Evolutionary conservation across 2,888 invertebrate species (phyloP).

Genomic region (Morpho deidamia): DNA sequence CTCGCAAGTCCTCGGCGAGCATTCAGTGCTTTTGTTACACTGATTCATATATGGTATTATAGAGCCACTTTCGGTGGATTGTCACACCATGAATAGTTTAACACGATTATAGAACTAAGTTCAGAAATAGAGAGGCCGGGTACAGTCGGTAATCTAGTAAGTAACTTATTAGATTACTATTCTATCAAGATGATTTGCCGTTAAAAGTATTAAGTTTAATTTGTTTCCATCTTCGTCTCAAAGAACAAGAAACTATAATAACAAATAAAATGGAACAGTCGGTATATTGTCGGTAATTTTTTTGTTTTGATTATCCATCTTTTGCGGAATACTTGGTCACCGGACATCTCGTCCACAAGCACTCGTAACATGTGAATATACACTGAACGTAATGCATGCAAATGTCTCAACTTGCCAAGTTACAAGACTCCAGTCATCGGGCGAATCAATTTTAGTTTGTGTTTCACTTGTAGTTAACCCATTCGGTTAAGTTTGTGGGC

Average conservation of each 20-base stretch:
- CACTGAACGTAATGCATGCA: constrained; percentile 12
- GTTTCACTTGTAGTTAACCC: not conserved
- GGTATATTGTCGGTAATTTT: not conserved
- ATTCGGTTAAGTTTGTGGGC: not conserved
- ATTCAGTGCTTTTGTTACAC: too few relatives aligned
- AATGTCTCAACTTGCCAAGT: constrained; percentile 9
- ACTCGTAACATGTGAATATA: not conserved
- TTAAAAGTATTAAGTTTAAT: not conserved
- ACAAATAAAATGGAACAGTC: not conserved
- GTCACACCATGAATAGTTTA: too few relatives aligned
- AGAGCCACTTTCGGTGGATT: too few relatives aligned
- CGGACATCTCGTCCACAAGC: not conserved
- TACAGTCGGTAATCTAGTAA: too few relatives aligned
- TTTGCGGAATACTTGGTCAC: not conserved
- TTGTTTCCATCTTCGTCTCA: not conserved
- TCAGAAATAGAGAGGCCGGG: too few relatives aligned
- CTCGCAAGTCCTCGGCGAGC: too few relatives aligned
- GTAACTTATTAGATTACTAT: too few relatives aligned
- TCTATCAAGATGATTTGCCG: not conserved
- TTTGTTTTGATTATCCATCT: too few relatives aligned
- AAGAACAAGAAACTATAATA: not conserved
- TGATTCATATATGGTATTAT: too few relatives aligned
- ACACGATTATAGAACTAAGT: too few relatives aligned
- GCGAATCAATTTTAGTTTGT: constrained; percentile 12
- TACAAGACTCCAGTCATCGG: constrained; percentile 9